Percentiles rank a stretch among this genome's conserved stretches.
These are phyloP conservation scores for Pelecanus crispus DNA, from an alignment of 2,113 vertebrate species.

Conservation along the genomic window DNA sequence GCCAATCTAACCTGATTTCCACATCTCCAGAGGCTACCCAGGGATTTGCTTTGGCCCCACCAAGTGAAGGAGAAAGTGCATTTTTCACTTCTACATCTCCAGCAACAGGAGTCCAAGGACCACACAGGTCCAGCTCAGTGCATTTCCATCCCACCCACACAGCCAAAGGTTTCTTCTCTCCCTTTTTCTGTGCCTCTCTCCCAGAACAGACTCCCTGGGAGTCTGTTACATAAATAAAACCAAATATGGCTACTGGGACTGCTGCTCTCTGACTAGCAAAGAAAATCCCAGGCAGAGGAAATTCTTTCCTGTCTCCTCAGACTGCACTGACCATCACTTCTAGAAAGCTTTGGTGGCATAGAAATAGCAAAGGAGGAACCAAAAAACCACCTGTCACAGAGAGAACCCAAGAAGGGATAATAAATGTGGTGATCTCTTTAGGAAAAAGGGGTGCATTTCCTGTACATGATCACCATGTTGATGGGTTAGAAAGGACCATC, in stretches of 20 bases:
- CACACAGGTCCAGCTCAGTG: not conserved
- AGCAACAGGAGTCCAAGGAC: not conserved
- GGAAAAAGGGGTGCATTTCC: not conserved
- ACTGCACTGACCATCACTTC: not conserved
- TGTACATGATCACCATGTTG: not conserved
- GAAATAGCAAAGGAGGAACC: not conserved
- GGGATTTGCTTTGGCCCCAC: not conserved
- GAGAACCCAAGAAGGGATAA: not conserved
- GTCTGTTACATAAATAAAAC: not conserved
- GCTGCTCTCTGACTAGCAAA: not conserved
- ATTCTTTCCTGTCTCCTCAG: not conserved
- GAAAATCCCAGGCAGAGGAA: not conserved
- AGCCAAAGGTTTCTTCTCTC: not conserved
- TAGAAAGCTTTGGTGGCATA: not conserved
- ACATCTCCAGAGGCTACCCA: not conserved
- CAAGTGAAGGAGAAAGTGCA: not conserved
- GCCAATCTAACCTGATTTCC: not conserved
- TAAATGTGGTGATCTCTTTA: not conserved
- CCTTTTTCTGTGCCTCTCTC: not conserved
- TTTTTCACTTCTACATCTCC: not conserved
- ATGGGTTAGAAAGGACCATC: not conserved
- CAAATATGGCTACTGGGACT: not conserved
- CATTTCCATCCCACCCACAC: not conserved
- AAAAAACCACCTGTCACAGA: not conserved
- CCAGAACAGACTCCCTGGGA: not conserved